Percentiles rank a stretch among this genome's conserved stretches.
Evolutionary conservation across 2,113 vertebrate genomes (phyloP).

Genomic region (Chaetodon auriga): DNA sequence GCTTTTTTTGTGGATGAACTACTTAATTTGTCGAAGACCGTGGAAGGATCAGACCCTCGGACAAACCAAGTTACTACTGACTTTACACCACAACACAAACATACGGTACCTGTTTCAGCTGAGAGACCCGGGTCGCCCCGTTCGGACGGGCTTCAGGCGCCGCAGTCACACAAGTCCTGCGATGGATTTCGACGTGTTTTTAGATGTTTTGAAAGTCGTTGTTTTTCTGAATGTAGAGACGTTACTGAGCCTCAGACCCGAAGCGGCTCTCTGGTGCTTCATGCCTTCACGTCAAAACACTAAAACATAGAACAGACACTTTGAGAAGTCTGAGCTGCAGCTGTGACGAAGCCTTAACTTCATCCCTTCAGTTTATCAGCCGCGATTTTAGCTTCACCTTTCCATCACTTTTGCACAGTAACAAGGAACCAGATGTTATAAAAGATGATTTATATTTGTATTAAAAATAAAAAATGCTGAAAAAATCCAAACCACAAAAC

Average conservation of each 20-base stretch:
- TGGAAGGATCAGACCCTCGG: constrained; percentile 10
- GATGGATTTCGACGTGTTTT: neutral
- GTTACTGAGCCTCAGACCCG: constrained; percentile 1
- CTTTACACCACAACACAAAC: constrained; percentile 10
- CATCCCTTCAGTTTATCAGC: constrained; percentile 7
- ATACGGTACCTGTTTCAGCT: constrained; percentile 3
- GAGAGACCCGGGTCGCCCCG: neutral
- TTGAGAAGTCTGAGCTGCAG: neutral
- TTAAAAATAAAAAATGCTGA: constrained; percentile 49
- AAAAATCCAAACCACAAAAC: neutral
- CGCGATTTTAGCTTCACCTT: constrained; percentile 9
- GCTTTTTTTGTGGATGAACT: constrained; percentile 41
- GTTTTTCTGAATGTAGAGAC: neutral
- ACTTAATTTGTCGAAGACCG: constrained; percentile 13
- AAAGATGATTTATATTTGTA: constrained; percentile 76
- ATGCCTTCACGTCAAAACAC: neutral
- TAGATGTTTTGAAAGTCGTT: neutral
- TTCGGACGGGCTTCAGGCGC: neutral
- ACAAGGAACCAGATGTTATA: constrained; percentile 16
- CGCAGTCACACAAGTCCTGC: too few species aligned
- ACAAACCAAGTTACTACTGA: constrained; percentile 59
- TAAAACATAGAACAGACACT: neutral
- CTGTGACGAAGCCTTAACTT: constrained; percentile 15
- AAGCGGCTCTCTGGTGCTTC: neutral
- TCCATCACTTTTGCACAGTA: constrained; percentile 59